Base-by-base conservation (phyloP, 1,140 invertebrate species). In the Pinna nobilis region DNA sequence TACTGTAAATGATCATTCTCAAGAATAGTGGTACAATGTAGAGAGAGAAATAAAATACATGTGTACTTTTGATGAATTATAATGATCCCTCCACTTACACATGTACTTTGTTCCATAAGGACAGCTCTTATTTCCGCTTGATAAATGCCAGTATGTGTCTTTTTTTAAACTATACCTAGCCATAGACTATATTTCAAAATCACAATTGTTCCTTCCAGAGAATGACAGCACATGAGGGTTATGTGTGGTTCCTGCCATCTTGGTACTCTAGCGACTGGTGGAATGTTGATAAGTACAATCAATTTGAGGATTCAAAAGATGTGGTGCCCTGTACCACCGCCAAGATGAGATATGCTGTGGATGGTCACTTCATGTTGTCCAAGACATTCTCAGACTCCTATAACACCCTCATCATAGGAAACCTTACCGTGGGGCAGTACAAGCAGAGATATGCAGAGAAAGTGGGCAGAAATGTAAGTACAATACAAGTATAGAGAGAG, bases 161-260 rank as follows among this genome's bases (percentile, higher is more conserved):
- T n/a, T n/a, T n/a, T n/a, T n/a, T n/a, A n/a, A n/a, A n/a, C n/a
- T n/a, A n/a, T n/a, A n/a, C n/a, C 15, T 18, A 47, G 44, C 15
- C 20, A 6, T 18, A 47, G 20, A 47, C 20, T 47, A 47, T 1
- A 15, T 47, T 3, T 18, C 20, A 47, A 20, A 15, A 3, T 47
- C 20, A 9, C n/a, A 41, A 28, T 18, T 55, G 72, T 73, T 39
- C 57, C 41, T 82, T 82, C 35, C 74, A 90, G 88, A 78, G 81
- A 81, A 93, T 93, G 92, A 93, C 92, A 20, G 90, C 90, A 3
- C 84, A 88, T 35, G 81, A 94, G 63, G 93, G 94, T 9, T 96
- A 94, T 84, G 92, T 95, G 0, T 96, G 95, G 95, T 96, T 96
- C 81, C 86, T 96, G 23, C 95, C 95, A 0, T 87, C 91, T 1